phyloP scores from a whole-genome alignment of 2,888 invertebrate genomes.

The Caenorhabditis becei region DNA sequence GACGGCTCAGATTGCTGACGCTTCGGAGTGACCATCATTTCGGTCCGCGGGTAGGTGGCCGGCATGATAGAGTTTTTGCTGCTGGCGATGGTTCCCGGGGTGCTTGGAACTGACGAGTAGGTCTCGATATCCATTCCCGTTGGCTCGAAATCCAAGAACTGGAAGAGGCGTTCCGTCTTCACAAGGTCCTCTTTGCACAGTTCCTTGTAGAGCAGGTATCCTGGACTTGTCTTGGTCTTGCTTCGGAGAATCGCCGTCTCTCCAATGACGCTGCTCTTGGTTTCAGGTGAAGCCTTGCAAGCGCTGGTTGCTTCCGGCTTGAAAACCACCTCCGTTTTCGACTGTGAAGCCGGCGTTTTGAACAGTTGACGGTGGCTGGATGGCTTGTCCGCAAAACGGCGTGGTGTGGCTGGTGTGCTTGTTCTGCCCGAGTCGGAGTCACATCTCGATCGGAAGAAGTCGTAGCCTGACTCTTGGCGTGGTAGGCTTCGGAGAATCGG shows the following conservation, averaged over 20 bases:
- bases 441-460: background rate
- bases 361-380: too few relatives aligned
- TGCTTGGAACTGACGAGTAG: too few relatives aligned
- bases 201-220: background rate
- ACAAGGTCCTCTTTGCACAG: background rate
- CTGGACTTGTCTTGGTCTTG: background rate
- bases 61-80: too few relatives aligned
- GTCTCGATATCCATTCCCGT: too few relatives aligned
- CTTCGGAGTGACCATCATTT: too few relatives aligned
- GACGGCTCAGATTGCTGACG: background rate
- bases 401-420: background rate
- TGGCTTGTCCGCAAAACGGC: background rate
- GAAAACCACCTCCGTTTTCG: background rate
- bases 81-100: background rate
- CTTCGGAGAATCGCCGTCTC: background rate
- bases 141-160: background rate
- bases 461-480: background rate
- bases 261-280: background rate
- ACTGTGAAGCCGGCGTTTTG: too few relatives aligned
- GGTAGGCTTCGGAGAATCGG: background rate
- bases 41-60: too few relatives aligned
- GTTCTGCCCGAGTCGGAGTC: background rate
- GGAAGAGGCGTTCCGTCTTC: background rate
- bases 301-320: background rate
- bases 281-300: background rate